Evolutionary conservation across 2,113 vertebrate species (phyloP).

Genomic region (Etheostoma spectabile): DNA sequence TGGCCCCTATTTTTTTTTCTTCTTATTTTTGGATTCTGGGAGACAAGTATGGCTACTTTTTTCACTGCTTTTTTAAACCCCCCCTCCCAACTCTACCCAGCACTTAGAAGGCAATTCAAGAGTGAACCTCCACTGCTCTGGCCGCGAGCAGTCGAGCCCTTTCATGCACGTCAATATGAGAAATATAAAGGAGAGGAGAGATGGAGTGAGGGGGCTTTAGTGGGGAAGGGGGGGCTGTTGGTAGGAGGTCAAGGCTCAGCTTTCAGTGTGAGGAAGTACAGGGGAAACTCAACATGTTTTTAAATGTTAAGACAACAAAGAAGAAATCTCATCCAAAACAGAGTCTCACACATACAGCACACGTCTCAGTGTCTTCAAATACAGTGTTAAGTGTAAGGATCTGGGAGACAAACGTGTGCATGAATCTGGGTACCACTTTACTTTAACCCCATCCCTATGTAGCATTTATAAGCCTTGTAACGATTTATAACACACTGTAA

Average conservation of each 20-base stretch:
- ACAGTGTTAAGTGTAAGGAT: slow-evolving; percentile 53
- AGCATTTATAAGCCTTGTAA: slow-evolving; percentile 1
- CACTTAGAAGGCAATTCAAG: slow-evolving; percentile 77
- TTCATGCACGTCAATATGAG: slow-evolving; percentile 72
- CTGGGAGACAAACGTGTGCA: slow-evolving; percentile 35
- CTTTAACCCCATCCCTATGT: neutral
- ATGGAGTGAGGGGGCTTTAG: slow-evolving; percentile 43
- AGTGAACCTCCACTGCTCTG: slow-evolving; percentile 67
- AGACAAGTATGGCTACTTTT: slow-evolving; percentile 83
- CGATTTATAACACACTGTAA: slow-evolving; percentile 31
- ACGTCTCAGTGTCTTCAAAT: slow-evolving; percentile 50
- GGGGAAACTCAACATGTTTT: slow-evolving; percentile 60
- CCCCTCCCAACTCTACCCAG: slow-evolving; percentile 32
- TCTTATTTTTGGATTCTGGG: slow-evolving; percentile 77
- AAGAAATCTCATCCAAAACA: slow-evolving; percentile 54
- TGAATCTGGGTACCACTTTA: slow-evolving; percentile 20
- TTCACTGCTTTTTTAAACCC: slow-evolving; percentile 62
- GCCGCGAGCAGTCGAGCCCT: slow-evolving; percentile 77
- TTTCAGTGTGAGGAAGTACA: slow-evolving; percentile 73
- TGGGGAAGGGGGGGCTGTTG: slow-evolving; percentile 26
- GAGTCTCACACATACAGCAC: slow-evolving; percentile 28
- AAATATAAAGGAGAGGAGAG: slow-evolving; percentile 28
- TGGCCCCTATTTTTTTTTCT: slow-evolving; percentile 63
- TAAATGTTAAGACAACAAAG: slow-evolving; percentile 60
- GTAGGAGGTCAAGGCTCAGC: slow-evolving; percentile 75